Percentiles rank a stretch among this genome's conserved stretches.
Evolutionary conservation across 2,797 vertebrate species (phyloP).

Genomic region (Sebastes kiyomatsui): DNA sequence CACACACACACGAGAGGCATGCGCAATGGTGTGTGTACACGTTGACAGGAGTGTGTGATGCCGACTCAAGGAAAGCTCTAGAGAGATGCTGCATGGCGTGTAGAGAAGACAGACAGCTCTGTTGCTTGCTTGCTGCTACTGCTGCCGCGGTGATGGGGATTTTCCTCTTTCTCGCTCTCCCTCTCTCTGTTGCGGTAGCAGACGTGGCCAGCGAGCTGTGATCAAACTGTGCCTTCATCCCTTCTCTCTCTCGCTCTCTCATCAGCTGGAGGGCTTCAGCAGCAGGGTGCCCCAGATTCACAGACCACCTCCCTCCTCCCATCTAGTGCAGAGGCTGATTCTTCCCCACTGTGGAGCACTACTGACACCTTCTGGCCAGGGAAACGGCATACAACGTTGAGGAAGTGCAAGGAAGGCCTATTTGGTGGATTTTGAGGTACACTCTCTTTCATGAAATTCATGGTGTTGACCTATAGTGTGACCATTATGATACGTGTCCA

Average conservation of each 20-base stretch:
- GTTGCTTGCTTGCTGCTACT: constrained; percentile 38
- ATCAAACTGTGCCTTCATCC: constrained; percentile 74
- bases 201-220: constrained; percentile 77
- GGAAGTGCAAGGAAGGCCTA: neutral
- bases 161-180: constrained; percentile 57
- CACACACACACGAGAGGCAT: neutral
- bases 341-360: constrained; percentile 1
- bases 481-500: neutral
- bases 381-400: neutral
- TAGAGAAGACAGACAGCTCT: constrained; percentile 29
- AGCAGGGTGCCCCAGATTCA: constrained; percentile 80
- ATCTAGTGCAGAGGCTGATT: constrained; percentile 30
- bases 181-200: constrained; percentile 67
- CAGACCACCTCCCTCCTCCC: constrained; percentile 53
- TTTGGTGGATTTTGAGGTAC: neutral
- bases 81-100: constrained; percentile 33
- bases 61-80: constrained; percentile 30
- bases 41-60: neutral
- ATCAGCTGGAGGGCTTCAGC: constrained; percentile 78
- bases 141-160: constrained; percentile 68
- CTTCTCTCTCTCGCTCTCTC: constrained; percentile 41
- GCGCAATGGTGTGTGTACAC: neutral
- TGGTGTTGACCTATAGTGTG: neutral
- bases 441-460: neutral
- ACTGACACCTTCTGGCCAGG: constrained; percentile 68